phyloP scores from a whole-genome alignment of 2,797 vertebrate genomes.

The Rhabdophis nuchalis region DNA sequence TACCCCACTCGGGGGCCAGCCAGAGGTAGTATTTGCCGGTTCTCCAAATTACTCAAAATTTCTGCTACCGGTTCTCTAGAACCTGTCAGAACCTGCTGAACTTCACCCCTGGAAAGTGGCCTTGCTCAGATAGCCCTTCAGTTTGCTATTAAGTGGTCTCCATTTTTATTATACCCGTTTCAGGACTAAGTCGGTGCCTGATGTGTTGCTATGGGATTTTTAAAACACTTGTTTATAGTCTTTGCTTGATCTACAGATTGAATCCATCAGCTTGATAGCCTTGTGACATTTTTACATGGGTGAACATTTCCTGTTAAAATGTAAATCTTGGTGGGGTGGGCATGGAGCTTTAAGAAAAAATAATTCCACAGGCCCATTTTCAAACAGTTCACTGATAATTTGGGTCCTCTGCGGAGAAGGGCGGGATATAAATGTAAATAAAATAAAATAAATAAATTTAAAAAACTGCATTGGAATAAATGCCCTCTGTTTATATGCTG shows the following conservation, averaged over 20 bases:
- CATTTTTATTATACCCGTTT: constrained; percentile 21
- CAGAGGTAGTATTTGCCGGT: too few species aligned
- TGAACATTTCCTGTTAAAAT: constrained; percentile 47
- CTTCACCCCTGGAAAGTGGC: fast-evolving
- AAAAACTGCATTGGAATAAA: background rate
- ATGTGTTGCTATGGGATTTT: constrained; percentile 16
- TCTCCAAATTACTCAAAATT: too few species aligned
- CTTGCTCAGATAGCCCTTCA: background rate
- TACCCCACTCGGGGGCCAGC: too few species aligned
- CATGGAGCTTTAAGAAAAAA: background rate
- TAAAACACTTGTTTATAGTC: background rate
- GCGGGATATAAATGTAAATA: too few species aligned
- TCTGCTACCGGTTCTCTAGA: too few species aligned
- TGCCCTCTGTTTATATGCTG: constrained; percentile 25
- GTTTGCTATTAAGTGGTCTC: background rate
- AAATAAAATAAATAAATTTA: too few species aligned
- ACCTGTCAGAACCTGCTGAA: too few species aligned
- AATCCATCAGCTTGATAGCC: constrained; percentile 31
- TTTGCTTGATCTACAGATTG: constrained; percentile 7
- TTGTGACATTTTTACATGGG: constrained; percentile 17
- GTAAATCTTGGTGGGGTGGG: background rate
- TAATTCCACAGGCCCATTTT: constrained; percentile 7
- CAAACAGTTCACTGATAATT: background rate
- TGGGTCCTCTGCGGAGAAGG: too few species aligned
- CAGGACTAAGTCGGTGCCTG: background rate